phyloP scores from a whole-genome alignment of 2,113 vertebrate genomes.

The Dipodomys ordii region DNA sequence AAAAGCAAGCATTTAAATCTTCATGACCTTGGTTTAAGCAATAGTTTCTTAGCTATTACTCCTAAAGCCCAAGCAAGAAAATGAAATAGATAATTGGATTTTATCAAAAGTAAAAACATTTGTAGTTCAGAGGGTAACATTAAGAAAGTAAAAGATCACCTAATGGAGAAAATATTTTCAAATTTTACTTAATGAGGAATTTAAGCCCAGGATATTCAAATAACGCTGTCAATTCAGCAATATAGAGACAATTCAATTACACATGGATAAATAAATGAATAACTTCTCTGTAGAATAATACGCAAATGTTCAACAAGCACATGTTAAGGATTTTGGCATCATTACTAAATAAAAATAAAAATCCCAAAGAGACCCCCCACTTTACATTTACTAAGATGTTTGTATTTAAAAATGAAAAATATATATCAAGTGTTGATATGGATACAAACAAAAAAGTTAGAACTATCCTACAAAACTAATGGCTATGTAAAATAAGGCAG shows the following conservation, averaged over 20 bases:
- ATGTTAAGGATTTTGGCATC: neutral
- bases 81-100: neutral
- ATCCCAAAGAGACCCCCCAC: neutral
- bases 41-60: neutral
- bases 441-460: neutral
- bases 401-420: neutral
- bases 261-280: neutral
- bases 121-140: neutral
- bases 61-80: neutral
- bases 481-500: neutral
- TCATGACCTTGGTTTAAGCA: neutral
- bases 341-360: conserved; percentile 8
- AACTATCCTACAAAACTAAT: neutral
- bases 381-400: neutral
- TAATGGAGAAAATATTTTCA: neutral
- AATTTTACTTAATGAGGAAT: neutral
- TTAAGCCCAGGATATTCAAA: neutral
- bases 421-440: neutral
- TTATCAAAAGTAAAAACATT: neutral
- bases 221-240: neutral
- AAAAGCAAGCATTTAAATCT: neutral
- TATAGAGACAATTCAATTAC: neutral
- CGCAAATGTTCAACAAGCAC: neutral
- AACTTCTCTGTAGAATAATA: neutral
- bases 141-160: neutral